A percentile compares a stretch with the other conserved stretches of the same genome.
These are phyloP conservation scores for Pecten maximus DNA, from an alignment of 2,888 invertebrate genomes.

Conservation along the genomic window DNA sequence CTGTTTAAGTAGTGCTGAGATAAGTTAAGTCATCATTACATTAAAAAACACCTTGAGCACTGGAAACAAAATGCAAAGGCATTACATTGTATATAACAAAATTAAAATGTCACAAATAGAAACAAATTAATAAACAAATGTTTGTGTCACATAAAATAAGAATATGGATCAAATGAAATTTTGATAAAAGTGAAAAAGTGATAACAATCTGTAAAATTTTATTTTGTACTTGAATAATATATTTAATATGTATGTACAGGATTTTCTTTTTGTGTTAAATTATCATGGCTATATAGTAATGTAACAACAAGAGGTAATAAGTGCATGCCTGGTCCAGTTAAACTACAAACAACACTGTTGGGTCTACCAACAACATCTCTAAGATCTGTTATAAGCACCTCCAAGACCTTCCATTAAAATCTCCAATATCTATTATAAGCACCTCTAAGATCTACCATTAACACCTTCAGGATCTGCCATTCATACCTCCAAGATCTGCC, in stretches of 20 bases:
- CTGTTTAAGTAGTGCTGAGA: not conserved
- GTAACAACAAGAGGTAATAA: not conserved
- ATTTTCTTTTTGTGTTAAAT: not conserved
- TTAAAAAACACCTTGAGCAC: not conserved
- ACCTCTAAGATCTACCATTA: too few species aligned
- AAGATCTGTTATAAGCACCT: too few species aligned
- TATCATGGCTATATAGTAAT: not conserved
- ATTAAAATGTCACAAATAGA: not conserved
- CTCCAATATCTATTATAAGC: too few species aligned
- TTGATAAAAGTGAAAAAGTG: not conserved
- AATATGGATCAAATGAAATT: not conserved
- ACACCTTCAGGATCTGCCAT: too few species aligned
- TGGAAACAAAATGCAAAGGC: conserved; percentile 14
- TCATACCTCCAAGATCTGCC: too few species aligned
- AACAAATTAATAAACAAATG: not conserved
- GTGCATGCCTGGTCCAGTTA: not conserved
- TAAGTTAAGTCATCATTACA: not conserved
- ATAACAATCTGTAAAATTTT: conserved; percentile 1
- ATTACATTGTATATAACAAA: conserved; percentile 2
- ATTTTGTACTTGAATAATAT: not conserved
- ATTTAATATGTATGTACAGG: not conserved
- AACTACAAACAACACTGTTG: not conserved
- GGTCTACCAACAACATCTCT: not conserved
- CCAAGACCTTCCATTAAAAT: too few species aligned
- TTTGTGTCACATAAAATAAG: not conserved